Conservation (phyloP, 1,140 invertebrate species). For the Drosophila erecta region DNA sequence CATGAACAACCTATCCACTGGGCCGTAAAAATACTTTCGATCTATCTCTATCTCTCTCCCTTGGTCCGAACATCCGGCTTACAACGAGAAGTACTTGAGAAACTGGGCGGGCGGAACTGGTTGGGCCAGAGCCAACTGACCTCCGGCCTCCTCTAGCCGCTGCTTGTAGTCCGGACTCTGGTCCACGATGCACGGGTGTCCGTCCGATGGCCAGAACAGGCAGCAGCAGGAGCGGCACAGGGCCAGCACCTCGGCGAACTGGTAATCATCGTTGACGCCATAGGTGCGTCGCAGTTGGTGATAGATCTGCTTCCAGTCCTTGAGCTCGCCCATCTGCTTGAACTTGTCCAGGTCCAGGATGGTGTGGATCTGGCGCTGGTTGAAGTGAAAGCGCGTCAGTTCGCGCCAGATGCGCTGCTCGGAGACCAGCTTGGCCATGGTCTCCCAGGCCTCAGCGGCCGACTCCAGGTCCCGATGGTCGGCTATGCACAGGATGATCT, state of each 20-base stretch:
- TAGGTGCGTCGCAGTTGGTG: constrained; percentile 92
- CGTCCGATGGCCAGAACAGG: constrained; percentile 97
- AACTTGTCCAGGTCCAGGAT: constrained; percentile 87
- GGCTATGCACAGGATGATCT: constrained; percentile 94
- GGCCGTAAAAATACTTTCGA: constrained; percentile 55
- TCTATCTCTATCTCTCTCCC: constrained; percentile 58
- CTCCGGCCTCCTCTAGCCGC: constrained; percentile 91
- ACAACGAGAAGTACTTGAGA: constrained; percentile 96
- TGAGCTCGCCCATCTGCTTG: constrained; percentile 85
- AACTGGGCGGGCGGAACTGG: constrained; percentile 95
- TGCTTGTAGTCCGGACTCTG: constrained; percentile 92
- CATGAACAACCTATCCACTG: constrained; percentile 39
- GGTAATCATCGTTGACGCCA: constrained; percentile 93
- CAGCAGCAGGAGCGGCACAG: constrained; percentile 97
- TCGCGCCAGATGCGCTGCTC: constrained; percentile 97
- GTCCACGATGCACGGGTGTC: constrained; percentile 95
- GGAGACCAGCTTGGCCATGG: constrained; percentile 92
- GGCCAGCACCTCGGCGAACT: constrained; percentile 97
- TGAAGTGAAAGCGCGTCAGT: constrained; percentile 96
- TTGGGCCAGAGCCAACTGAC: constrained; percentile 91
- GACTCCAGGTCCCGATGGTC: constrained; percentile 95
- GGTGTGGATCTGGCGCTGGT: constrained; percentile 91
- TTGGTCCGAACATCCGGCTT: constrained; percentile 73
- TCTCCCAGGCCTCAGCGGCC: constrained; percentile 87
- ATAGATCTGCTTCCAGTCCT: constrained; percentile 90